Base-by-base conservation (phyloP, 2,113 vertebrate species). In the Marcusenius ussheri region DNA sequence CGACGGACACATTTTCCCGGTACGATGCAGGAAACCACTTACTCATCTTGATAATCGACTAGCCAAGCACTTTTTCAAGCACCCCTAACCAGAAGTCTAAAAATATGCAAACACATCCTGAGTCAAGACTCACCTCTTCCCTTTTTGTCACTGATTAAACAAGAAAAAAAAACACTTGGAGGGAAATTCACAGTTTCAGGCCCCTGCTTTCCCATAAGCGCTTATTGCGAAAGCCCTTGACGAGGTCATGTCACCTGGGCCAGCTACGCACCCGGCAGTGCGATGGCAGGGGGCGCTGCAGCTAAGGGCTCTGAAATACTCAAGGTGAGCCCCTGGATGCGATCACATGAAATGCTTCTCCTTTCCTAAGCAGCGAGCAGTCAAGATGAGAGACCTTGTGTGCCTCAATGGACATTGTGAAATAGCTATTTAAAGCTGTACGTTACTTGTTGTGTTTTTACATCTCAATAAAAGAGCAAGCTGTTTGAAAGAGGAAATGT, bases 41-140 rank as follows among this genome's bases (percentile, higher is more conserved):
- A 87, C 84, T 90, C 90, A 91, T 89, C 86, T 89, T n/a, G n/a
- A 91, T 94, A 95, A 96, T 94, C 58, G 94, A 94, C 91, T 93
- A 58, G 92, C 90, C 94, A 94, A 94, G 93, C 93, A 93, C 24
- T 91, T 95, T 96, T 94, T 93, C 93, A 93, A 94, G 92, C 31
- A 80, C 88, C 91, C 93, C 89, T 91, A 93, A 91, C 92, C 27
- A 90, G 90, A 83, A 92, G 88, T 92, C 92, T 94, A 95, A 94
- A 95, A 94, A 92, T 90, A 84, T 89, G 21, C 27, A 42, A 11
- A 56, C 49, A n/a, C 74, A 58, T 80, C 49, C 17, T 2, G 91
- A 90, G 94, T 96, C 94, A 90, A 92, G 35, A 93, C 94, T 95
- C 93, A 95, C 93, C 91, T 96, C 94, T 96, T 96, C 94, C 93